Percentiles rank a stretch among this genome's conserved stretches.
phyloP scores from a whole-genome alignment of 1,140 invertebrate species.

The Heterodera schachtii region DNA sequence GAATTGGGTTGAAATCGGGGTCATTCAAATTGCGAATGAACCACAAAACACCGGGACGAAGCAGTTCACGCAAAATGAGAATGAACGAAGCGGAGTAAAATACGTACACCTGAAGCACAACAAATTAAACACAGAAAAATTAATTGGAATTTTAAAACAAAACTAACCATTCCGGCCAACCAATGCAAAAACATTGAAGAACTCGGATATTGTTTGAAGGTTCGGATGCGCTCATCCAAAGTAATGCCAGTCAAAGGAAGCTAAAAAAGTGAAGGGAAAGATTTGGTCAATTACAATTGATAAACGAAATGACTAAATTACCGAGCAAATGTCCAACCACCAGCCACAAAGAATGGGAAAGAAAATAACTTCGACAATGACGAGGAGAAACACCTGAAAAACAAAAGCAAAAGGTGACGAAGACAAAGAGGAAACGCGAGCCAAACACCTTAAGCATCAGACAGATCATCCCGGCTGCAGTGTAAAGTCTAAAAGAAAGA shows the following conservation, averaged over 20 bases:
- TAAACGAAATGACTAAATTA: constrained; percentile 3
- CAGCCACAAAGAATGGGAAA: constrained; percentile 94
- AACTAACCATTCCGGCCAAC: constrained; percentile 86
- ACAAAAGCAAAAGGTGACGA: background rate
- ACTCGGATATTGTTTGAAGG: constrained; percentile 83
- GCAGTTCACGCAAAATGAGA: constrained; percentile 84
- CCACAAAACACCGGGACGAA: constrained; percentile 68
- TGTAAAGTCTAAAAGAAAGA: constrained; percentile 70
- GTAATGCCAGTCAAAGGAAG: constrained; percentile 55
- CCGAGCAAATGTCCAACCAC: constrained; percentile 97
- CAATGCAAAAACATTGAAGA: constrained; percentile 98
- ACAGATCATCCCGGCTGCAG: constrained; percentile 88
- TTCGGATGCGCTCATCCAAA: constrained; percentile 75
- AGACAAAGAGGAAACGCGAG: background rate
- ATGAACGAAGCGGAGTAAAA: constrained; percentile 99
- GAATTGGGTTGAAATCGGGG: constrained; percentile 93
- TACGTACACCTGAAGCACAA: constrained; percentile 76
- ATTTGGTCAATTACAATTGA: background rate
- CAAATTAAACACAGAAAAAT: background rate
- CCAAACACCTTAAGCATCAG: constrained; percentile 82
- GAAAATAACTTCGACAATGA: constrained; percentile 91
- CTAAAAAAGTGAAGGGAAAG: constrained; percentile 16
- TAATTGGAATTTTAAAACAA: background rate
- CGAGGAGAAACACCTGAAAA: constrained; percentile 74
- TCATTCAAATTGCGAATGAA: constrained; percentile 87